Conservation (phyloP, 2,113 vertebrate genomes). For the Daboia siamensis region DNA sequence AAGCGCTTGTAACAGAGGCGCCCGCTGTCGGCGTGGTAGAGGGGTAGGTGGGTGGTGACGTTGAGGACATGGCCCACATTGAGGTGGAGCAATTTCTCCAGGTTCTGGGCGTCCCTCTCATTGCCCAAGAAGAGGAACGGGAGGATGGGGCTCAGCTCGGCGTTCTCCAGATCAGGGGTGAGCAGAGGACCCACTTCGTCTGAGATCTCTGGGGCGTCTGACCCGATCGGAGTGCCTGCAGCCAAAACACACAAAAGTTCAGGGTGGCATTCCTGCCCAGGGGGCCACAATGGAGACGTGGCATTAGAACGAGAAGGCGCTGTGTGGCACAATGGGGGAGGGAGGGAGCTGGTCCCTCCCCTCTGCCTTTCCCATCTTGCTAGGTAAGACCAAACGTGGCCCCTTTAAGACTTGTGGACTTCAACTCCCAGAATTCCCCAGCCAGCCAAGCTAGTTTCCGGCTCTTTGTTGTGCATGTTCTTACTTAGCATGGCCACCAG, state of each 20-base stretch:
- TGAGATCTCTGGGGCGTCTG: background rate
- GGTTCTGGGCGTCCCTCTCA: constrained; percentile 80
- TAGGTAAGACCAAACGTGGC: background rate
- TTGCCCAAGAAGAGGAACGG: constrained; percentile 84
- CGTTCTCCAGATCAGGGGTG: constrained; percentile 81
- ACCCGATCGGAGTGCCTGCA: background rate
- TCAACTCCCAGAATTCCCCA: background rate
- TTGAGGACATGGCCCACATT: constrained; percentile 82
- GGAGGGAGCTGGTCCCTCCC: background rate
- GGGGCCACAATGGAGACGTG: background rate
- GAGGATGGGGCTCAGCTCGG: constrained; percentile 78
- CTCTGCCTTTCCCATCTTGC: background rate
- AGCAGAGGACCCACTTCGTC: constrained; percentile 44
- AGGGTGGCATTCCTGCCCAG: background rate
- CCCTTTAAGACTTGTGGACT: background rate
- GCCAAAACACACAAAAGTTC: background rate
- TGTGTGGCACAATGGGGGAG: background rate
- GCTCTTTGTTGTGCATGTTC: background rate
- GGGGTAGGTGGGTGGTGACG: constrained; percentile 82
- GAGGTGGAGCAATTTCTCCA: constrained; percentile 74
- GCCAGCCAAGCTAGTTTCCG: background rate
- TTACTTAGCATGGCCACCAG: background rate
- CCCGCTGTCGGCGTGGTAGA: constrained; percentile 77
- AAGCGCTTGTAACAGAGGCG: constrained; percentile 79
- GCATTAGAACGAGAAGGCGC: background rate